Conservation (phyloP, 2,113 vertebrate species). For the Raphicerus campestris region DNA sequence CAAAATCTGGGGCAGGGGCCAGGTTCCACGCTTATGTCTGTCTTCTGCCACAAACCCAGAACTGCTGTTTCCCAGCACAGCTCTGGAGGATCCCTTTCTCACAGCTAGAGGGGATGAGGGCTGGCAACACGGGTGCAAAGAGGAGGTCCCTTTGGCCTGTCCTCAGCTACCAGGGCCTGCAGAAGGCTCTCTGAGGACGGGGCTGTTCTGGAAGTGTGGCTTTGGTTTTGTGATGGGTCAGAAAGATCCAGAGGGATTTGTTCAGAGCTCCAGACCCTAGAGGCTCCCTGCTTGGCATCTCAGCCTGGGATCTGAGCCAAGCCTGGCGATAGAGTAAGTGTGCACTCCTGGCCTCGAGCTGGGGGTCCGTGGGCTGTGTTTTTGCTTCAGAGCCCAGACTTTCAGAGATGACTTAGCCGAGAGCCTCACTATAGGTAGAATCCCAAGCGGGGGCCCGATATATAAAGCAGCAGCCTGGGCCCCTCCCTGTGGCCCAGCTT, state of each 20-base stretch:
- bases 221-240: constrained; percentile 26
- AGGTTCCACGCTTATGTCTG: neutral
- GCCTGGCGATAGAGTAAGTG: neutral
- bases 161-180: neutral
- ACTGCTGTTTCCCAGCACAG: neutral
- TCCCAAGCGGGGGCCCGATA: fast-evolving
- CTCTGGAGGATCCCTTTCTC: neutral
- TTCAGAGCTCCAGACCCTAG: neutral
- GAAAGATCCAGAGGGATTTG: neutral
- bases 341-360: neutral
- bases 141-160: neutral
- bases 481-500: neutral
- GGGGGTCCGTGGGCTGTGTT: neutral
- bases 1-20: neutral
- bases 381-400: neutral
- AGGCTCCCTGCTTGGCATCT: neutral
- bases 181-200: neutral
- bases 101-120: neutral
- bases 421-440: neutral
- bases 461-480: fast-evolving
- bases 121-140: neutral
- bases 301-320: neutral
- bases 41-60: neutral
- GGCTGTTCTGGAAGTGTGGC: constrained; percentile 3
- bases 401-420: neutral